Evolutionary conservation across 2,797 vertebrate species (phyloP), one percentile per base, ranked within the genome.

Genomic region (Bradypodion ventrale): DNA sequence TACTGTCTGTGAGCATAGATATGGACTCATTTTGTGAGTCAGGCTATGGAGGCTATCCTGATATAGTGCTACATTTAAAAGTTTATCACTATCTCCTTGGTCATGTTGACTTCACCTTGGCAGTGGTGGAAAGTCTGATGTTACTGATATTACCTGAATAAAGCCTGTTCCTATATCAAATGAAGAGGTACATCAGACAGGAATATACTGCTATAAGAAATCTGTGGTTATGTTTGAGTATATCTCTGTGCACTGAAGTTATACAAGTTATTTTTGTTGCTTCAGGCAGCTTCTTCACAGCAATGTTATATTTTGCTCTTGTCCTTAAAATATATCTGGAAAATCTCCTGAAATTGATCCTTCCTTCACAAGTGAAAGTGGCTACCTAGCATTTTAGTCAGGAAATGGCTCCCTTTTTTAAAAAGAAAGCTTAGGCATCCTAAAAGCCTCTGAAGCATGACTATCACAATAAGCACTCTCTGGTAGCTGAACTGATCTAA

Each of bases 361-460:
- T 78, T 32, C 66, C 75, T 83, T 60, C 59, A 78, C 35, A 80
- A 27, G 52, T 80, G 19, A 68, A 80, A 85, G 19, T 46, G 32
- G 13, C 69, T 5, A 82, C 29, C 62, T 89, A 69, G 82, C 74
- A 27, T 44, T 84, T 8, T 66, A 75, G 32, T 29, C 16, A 65
- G 32, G 1, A 73, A 83, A 60, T 49, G 25, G 16, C 73, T 62
- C 72, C 75, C 60, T 19, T 80, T 89, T 70, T 87, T 70, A 7
- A 2, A 65, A 40, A 70, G 40, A 25, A 65, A 35, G n/a, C 70
- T 37, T 88, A 52, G 12, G 13, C 72, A 16, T 77, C 27, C 25
- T 63, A n/a, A 75, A 49, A 44, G 59, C 35, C 19, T 85, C 82
- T 88, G 86, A 87, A 83, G 62, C 42, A 86, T 82, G 46, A 29